Percentiles rank a stretch among this genome's conserved stretches.
Evolutionary conservation across 1,140 invertebrate genomes (phyloP).

Genomic region (Semibalanus balanoides): DNA sequence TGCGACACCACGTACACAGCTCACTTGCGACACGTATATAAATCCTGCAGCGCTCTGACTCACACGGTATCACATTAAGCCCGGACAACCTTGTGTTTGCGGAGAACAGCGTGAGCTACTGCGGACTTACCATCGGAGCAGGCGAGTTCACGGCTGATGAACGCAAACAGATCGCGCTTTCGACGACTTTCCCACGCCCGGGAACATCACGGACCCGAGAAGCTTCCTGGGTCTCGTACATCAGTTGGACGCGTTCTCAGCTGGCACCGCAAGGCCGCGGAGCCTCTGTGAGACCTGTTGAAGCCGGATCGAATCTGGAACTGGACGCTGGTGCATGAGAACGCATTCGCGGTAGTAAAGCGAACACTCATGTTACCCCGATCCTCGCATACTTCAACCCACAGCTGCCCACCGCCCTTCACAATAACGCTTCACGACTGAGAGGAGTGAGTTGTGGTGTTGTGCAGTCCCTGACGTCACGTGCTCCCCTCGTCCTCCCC

Average conservation of each 20-base stretch:
- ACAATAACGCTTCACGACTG: background rate
- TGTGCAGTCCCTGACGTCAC: too few relatives aligned
- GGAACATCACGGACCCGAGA: slow-evolving; percentile 5
- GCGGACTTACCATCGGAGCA: background rate
- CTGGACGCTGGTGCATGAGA: background rate
- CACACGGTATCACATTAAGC: slow-evolving; percentile 8
- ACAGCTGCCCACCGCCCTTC: background rate
- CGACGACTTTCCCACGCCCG: slow-evolving; percentile 5
- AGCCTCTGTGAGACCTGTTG: background rate
- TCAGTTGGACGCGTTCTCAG: slow-evolving; percentile 1
- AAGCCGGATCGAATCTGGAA: background rate
- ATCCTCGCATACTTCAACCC: background rate
- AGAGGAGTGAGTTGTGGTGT: too few relatives aligned
- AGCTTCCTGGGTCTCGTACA: slow-evolving; percentile 9
- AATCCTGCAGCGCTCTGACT: slow-evolving; percentile 7
- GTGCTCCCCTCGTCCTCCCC: too few relatives aligned
- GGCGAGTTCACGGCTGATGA: slow-evolving; percentile 2
- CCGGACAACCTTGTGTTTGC: background rate
- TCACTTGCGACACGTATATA: slow-evolving; percentile 14
- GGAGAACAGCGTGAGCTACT: background rate
- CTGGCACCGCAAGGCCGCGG: background rate
- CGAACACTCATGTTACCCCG: background rate
- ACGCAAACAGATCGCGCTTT: background rate
- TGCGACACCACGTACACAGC: slow-evolving; percentile 11
- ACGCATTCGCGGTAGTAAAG: background rate